A percentile compares a stretch with the other conserved stretches of the same genome.
Evolutionary conservation across 2,113 vertebrate species (phyloP).

Genomic region (Catharus minimus): DNA sequence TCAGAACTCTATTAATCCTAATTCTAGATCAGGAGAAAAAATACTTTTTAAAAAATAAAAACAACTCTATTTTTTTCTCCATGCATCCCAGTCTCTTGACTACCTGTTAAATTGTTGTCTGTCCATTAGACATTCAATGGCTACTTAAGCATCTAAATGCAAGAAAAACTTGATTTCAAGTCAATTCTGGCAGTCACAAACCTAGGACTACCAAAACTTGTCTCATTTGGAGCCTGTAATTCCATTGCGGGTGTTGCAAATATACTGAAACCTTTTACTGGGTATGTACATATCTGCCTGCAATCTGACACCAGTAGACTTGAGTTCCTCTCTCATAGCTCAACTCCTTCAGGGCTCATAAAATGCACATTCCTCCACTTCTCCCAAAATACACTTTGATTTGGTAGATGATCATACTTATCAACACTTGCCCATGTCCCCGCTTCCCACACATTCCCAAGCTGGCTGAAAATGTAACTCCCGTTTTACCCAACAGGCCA

Average conservation of each 20-base stretch:
- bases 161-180: not conserved
- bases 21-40: not conserved
- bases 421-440: not conserved
- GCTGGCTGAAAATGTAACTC: not conserved
- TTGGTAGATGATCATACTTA: not conserved
- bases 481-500: not conserved
- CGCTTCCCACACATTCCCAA: not conserved
- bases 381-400: slow-evolving; percentile 14
- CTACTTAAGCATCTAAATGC: not conserved
- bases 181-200: not conserved
- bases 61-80: not conserved
- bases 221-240: not conserved
- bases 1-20: not conserved
- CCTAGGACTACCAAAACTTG: not conserved
- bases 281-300: not conserved
- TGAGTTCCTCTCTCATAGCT: slow-evolving; percentile 5
- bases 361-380: slow-evolving; percentile 21
- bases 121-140: not conserved
- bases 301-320: not conserved
- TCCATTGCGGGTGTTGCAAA: not conserved
- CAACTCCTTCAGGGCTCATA: slow-evolving; percentile 30
- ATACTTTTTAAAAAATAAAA: not conserved
- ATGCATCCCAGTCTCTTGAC: not conserved
- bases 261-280: not conserved
- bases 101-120: not conserved